Conservation (phyloP, 2,113 vertebrate genomes). For the Carollia perspicillata region DNA sequence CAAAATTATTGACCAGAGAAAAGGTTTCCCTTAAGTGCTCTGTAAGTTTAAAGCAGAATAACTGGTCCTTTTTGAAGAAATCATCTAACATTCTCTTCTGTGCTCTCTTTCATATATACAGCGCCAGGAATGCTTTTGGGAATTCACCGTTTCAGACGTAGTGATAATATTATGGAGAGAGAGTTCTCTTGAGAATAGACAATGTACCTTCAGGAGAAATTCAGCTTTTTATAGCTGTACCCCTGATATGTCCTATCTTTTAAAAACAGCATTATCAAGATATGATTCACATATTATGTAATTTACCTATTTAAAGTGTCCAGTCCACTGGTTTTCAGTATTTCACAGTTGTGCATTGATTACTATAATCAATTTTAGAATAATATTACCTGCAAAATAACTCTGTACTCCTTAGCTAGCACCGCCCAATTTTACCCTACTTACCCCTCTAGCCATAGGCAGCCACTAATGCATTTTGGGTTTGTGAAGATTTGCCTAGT, state of each 20-base stretch:
- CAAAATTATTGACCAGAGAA: constrained; percentile 12
- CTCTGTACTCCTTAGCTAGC: background rate
- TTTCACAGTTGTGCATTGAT: background rate
- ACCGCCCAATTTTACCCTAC: background rate
- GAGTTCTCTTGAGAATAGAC: background rate
- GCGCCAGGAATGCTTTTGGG: background rate
- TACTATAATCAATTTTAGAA: background rate
- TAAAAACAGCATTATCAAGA: background rate
- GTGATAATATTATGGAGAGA: background rate
- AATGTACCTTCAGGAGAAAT: background rate
- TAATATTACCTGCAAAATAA: background rate
- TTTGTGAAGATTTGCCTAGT: background rate
- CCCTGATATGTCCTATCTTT: background rate
- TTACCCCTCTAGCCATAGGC: background rate
- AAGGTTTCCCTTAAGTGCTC: constrained; percentile 7
- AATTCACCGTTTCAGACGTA: background rate
- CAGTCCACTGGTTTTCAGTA: background rate
- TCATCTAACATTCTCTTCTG: background rate
- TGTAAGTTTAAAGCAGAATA: constrained; percentile 1
- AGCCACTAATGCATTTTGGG: background rate
- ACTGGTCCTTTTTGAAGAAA: background rate
- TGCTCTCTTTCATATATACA: background rate
- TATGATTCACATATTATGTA: background rate
- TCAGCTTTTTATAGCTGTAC: background rate
- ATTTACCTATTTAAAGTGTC: background rate